These are phyloP conservation scores for Ceratina australensis DNA, from an alignment of 1,140 invertebrate species.

Conservation along the genomic window DNA sequence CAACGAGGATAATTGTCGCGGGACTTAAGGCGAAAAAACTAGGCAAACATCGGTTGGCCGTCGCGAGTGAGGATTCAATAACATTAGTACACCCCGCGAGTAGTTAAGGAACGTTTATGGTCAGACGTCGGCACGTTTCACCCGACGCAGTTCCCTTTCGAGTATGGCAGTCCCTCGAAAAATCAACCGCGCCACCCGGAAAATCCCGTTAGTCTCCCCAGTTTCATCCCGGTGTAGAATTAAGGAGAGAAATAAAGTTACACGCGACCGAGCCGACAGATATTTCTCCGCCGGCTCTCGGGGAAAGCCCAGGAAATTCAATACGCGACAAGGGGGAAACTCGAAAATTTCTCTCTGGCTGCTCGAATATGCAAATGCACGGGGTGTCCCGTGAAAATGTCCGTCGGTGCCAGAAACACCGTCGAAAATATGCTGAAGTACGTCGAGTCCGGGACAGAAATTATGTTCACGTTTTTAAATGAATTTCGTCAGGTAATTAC, in stretches of 20 bases:
- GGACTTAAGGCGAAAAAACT: slow-evolving; percentile 2
- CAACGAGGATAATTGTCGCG: neutral
- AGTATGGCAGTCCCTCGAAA: slow-evolving; percentile 34
- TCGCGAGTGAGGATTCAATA: slow-evolving; percentile 25
- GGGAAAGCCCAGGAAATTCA: slow-evolving; percentile 28
- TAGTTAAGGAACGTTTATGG: slow-evolving; percentile 36
- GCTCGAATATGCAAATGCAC: slow-evolving; percentile 18
- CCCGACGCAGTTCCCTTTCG: too few species aligned
- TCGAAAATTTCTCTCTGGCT: slow-evolving; percentile 45
- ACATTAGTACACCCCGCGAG: slow-evolving; percentile 9
- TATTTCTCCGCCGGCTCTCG: slow-evolving; percentile 2
- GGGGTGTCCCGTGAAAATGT: slow-evolving; percentile 17
- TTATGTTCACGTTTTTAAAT: too few species aligned
- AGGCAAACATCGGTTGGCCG: slow-evolving; percentile 11
- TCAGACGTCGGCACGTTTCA: slow-evolving; percentile 23
- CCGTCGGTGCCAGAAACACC: too few species aligned
- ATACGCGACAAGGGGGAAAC: slow-evolving; percentile 34
- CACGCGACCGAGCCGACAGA: slow-evolving; percentile 12
- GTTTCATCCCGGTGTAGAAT: slow-evolving; percentile 40
- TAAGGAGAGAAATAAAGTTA: slow-evolving; percentile 38
- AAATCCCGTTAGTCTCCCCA: slow-evolving; percentile 37
- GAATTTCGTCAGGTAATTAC: too few species aligned
- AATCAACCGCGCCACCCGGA: slow-evolving; percentile 27
- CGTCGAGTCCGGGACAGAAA: neutral
- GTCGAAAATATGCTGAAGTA: neutral